These are phyloP conservation scores for Orchestia grillus DNA, from an alignment of 1,140 invertebrate genomes.

Conservation along the genomic window DNA sequence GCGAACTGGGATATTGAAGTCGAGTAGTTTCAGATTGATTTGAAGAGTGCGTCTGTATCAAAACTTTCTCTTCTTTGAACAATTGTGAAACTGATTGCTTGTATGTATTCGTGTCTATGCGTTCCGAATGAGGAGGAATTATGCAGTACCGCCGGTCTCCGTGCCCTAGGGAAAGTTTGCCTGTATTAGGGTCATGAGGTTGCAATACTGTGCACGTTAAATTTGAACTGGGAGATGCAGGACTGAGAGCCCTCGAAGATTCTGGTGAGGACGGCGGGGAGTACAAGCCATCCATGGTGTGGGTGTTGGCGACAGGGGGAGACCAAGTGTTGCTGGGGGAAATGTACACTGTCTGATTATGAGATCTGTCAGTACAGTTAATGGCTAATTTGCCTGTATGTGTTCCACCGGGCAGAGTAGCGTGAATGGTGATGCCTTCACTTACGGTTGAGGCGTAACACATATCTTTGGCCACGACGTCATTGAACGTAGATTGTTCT, in stretches of 20 bases:
- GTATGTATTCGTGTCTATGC: not conserved
- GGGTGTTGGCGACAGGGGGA: not conserved
- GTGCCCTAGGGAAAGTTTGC: not conserved
- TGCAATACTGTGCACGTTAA: slow-evolving; percentile 33
- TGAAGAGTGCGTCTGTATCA: not conserved
- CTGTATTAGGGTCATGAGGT: slow-evolving; percentile 22
- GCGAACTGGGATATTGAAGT: not conserved
- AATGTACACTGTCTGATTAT: slow-evolving; percentile 12
- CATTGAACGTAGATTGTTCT: not conserved
- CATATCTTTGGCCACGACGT: not conserved
- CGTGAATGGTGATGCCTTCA: slow-evolving; percentile 17
- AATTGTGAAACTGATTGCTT: not conserved
- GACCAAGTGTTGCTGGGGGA: slow-evolving; percentile 41
- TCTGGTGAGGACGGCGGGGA: slow-evolving; percentile 31
- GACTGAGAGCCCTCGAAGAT: not conserved
- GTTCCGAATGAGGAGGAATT: not conserved
- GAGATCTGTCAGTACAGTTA: not conserved
- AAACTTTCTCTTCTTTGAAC: not conserved
- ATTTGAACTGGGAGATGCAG: not conserved
- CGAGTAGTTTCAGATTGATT: not conserved
- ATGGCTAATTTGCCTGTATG: slow-evolving; percentile 22
- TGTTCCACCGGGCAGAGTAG: not conserved
- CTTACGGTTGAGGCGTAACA: not conserved
- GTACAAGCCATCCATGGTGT: slow-evolving; percentile 1
- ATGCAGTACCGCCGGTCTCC: not conserved